Percentiles rank a stretch among this genome's conserved stretches.
phyloP scores from a whole-genome alignment of 2,797 vertebrate genomes.

The Etheostoma perlongum region DNA sequence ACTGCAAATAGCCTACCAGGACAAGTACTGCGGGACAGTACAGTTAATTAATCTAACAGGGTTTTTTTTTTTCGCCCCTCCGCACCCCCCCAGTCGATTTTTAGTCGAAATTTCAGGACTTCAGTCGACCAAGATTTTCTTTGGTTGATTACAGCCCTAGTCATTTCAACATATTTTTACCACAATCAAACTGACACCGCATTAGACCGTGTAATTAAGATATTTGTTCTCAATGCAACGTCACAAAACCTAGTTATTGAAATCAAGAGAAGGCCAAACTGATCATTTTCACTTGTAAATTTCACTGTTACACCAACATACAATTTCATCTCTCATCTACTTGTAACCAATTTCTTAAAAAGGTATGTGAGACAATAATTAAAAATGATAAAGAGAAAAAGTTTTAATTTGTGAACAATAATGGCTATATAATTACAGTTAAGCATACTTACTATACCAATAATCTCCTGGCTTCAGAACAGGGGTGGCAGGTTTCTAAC shows the following conservation, averaged over 20 bases:
- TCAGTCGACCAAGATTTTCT: too few relatives aligned
- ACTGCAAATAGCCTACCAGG: too few relatives aligned
- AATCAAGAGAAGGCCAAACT: constrained; percentile 67
- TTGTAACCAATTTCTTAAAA: background rate
- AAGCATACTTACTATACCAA: constrained; percentile 81
- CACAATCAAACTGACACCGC: constrained; percentile 84
- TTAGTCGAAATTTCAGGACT: too few relatives aligned
- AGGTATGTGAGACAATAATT: background rate
- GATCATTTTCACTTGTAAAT: background rate
- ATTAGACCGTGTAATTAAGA: constrained; percentile 90
- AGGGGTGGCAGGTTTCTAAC: constrained; percentile 63
- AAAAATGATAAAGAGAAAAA: constrained; percentile 17
- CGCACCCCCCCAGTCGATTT: too few relatives aligned
- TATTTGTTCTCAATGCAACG: constrained; percentile 89
- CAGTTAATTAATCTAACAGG: too few relatives aligned
- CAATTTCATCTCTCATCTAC: background rate
- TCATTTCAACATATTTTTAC: constrained; percentile 87
- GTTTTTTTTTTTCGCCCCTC: too few relatives aligned
- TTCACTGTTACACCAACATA: background rate
- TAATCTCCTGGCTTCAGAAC: constrained; percentile 86
- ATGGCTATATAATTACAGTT: background rate
- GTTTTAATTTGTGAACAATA: constrained; percentile 20
- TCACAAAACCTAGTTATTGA: constrained; percentile 85
- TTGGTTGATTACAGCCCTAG: too few relatives aligned
- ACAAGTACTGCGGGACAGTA: too few relatives aligned